Conservation (phyloP, 2,888 invertebrate genomes). For the Timema podura region DNA sequence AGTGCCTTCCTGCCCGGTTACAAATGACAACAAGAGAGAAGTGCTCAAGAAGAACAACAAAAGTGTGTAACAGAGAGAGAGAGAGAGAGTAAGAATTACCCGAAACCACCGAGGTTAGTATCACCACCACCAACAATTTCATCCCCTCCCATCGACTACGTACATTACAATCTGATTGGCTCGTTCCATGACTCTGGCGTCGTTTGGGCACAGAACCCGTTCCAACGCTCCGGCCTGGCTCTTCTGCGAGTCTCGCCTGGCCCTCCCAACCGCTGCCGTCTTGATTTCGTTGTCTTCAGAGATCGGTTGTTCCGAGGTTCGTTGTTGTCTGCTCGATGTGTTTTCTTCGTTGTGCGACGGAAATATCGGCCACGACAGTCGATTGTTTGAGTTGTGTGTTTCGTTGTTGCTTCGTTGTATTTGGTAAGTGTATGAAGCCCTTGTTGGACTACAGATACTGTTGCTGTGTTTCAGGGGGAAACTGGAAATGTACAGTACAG, state of each 20-base stretch:
- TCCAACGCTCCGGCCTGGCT: slow-evolving; percentile 46
- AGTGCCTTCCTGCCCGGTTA: no score
- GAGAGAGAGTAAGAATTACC: background rate
- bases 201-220: slow-evolving; percentile 63
- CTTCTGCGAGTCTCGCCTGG: slow-evolving; percentile 25
- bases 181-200: slow-evolving; percentile 77
- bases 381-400: slow-evolving; percentile 51
- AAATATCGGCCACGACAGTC: slow-evolving; percentile 57
- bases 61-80: background rate
- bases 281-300: no score
- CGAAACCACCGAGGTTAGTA: background rate
- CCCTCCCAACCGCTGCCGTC: background rate
- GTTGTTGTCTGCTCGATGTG: slow-evolving; percentile 23
- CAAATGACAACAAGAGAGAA: no score
- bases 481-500: background rate
- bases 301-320: background rate
- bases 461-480: background rate
- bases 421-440: slow-evolving; percentile 35
- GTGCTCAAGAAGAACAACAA: background rate
- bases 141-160: slow-evolving; percentile 44
- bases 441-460: no score
- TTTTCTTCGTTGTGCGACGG: slow-evolving; percentile 22
- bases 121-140: slow-evolving; percentile 23
- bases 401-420: slow-evolving; percentile 50
- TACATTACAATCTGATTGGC: slow-evolving; percentile 87